Conservation (phyloP, 1,140 invertebrate species). For the Microplitis mediator region DNA sequence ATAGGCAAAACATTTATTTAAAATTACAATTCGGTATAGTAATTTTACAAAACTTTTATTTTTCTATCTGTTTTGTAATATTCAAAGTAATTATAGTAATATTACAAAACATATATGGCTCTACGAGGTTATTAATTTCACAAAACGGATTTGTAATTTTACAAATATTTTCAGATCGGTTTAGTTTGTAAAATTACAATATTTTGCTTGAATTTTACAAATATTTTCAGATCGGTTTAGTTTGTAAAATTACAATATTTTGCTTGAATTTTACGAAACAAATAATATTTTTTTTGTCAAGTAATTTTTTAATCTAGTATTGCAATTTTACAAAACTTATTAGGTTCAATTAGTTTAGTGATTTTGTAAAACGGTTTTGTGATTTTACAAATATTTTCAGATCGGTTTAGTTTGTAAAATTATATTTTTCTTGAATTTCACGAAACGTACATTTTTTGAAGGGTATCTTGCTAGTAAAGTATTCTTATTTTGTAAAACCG, state of each 20-base stretch:
- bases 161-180: no score
- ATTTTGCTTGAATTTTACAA: no score
- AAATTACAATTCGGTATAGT: neutral
- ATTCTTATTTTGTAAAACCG: no score
- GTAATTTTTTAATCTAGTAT: neutral
- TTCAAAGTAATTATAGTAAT: neutral
- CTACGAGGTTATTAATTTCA: no score
- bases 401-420: neutral
- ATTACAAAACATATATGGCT: neutral
- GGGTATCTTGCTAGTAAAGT: no score
- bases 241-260: neutral
- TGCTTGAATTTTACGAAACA: neutral
- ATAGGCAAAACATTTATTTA: neutral
- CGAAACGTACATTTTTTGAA: no score
- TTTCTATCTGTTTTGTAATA: neutral
- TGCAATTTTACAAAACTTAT: neutral
- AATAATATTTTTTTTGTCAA: neutral
- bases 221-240: no score
- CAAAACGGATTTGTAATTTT: neutral
- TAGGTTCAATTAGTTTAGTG: neutral
- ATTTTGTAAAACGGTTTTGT: neutral
- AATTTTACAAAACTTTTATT: neutral
- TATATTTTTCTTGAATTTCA: neutral
- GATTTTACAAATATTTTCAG: no score
- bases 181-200: no score